These are phyloP conservation scores for Suillia variegata DNA, from an alignment of 2,888 invertebrate species.

Conservation along the genomic window DNA sequence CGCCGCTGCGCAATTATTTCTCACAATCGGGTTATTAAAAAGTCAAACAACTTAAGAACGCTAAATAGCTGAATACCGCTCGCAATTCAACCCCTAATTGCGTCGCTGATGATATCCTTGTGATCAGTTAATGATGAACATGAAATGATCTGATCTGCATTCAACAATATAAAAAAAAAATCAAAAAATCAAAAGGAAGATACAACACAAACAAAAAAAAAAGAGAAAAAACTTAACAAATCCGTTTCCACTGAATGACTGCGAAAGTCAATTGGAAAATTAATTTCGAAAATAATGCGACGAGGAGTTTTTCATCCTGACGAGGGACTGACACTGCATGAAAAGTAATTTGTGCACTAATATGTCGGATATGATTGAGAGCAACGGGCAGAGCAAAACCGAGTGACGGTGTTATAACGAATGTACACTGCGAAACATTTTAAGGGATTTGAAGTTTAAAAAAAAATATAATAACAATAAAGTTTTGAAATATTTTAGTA, in stretches of 20 bases:
- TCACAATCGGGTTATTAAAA: neutral
- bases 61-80: too few relatives aligned
- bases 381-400: too few relatives aligned
- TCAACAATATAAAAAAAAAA: constrained; percentile 7
- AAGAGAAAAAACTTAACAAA: neutral
- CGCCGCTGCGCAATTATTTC: neutral
- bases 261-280: constrained; percentile 50
- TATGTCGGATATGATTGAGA: constrained; percentile 25
- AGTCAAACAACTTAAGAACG: constrained; percentile 15
- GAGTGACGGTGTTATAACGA: too few relatives aligned
- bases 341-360: constrained; percentile 52
- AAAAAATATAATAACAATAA: too few relatives aligned
- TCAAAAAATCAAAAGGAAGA: neutral
- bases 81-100: constrained; percentile 39
- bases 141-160: constrained; percentile 10
- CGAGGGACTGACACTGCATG: constrained; percentile 54
- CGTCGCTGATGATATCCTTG: constrained; percentile 23
- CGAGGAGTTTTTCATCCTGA: constrained; percentile 32
- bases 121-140: constrained; percentile 49
- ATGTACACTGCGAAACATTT: too few relatives aligned
- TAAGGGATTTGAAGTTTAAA: too few relatives aligned
- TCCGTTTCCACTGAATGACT: constrained; percentile 29
- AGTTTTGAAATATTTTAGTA: too few relatives aligned
- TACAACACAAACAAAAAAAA: neutral
- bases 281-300: constrained; percentile 37